phyloP scores from a whole-genome alignment of 2,888 invertebrate genomes.

The Micropterix aruncella region DNA sequence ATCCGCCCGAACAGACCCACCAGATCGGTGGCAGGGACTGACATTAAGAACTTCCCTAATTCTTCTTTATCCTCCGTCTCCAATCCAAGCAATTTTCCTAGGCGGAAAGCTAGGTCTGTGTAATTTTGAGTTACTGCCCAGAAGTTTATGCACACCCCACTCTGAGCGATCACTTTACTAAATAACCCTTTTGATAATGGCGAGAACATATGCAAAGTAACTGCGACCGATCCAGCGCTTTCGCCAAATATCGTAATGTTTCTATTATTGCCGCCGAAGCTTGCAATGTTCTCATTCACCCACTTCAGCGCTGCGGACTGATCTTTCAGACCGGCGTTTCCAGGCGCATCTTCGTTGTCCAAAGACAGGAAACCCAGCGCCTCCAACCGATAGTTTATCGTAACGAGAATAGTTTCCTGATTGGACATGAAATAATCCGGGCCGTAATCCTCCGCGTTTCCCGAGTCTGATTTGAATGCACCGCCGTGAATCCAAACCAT shows the following conservation, averaged over 20 bases:
- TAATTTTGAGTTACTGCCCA: conserved; percentile 25
- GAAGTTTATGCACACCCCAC: conserved; percentile 31
- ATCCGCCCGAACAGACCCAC: conserved; percentile 26
- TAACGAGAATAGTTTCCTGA: conserved; percentile 29
- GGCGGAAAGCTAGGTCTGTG: conserved; percentile 27
- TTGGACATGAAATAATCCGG: conserved; percentile 34
- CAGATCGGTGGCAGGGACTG: conserved; percentile 21
- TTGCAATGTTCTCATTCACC: conserved; percentile 28
- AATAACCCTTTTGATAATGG: conserved; percentile 30
- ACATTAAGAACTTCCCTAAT: conserved; percentile 23
- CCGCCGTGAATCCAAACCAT: conserved; percentile 39
- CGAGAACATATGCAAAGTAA: conserved; percentile 28
- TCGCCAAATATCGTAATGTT: conserved; percentile 34
- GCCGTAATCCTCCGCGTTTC: conserved; percentile 32
- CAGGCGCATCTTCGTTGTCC: conserved; percentile 30
- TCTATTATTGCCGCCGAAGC: conserved; percentile 28
- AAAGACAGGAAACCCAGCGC: conserved; percentile 33
- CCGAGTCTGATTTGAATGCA: conserved; percentile 34
- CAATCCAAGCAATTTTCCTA: conserved; percentile 27
- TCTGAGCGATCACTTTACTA: conserved; percentile 35
- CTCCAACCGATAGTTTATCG: conserved; percentile 34
- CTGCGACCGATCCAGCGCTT: conserved; percentile 30
- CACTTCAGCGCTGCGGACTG: conserved; percentile 33
- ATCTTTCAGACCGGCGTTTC: conserved; percentile 35
- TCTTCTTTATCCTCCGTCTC: conserved; percentile 25